A percentile compares a stretch with the other conserved stretches of the same genome.
Evolutionary conservation across 2,888 invertebrate species (phyloP).

Genomic region (Lasioglossum figueresi): DNA sequence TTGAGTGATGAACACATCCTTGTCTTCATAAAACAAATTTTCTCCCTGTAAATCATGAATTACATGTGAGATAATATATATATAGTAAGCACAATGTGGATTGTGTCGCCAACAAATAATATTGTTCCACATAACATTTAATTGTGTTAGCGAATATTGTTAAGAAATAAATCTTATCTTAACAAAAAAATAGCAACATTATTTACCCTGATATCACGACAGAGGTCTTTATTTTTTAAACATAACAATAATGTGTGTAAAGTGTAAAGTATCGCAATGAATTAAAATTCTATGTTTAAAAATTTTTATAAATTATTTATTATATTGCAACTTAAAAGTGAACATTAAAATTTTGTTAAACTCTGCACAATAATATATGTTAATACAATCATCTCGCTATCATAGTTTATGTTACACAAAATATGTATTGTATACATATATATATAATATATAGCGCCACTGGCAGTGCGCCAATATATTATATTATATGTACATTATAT

Average conservation of each 20-base stretch:
- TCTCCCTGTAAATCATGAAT: constrained; percentile 60
- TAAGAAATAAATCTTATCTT: constrained; percentile 73
- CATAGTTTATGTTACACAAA: constrained; percentile 44
- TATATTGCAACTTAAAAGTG: constrained; percentile 59
- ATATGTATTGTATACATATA: not conserved
- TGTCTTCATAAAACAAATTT: constrained; percentile 57
- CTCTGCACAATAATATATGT: constrained; percentile 69
- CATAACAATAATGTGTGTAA: not conserved
- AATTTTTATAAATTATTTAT: constrained; percentile 65
- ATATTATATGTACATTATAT: not conserved
- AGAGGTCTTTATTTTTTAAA: constrained; percentile 8
- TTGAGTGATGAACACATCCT: constrained; percentile 58
- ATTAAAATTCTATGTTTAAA: constrained; percentile 42
- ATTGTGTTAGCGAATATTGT: constrained; percentile 74
- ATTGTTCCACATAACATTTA: constrained; percentile 71
- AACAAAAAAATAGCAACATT: constrained; percentile 45
- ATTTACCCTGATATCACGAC: constrained; percentile 38
- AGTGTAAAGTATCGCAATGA: constrained; percentile 3
- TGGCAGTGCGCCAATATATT: no score
- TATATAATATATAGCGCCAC: constrained; percentile 2
- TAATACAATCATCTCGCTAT: constrained; percentile 70
- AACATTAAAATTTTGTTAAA: constrained; percentile 59
- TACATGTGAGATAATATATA: constrained; percentile 65
- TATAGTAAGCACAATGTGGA: constrained; percentile 64
- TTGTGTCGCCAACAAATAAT: constrained; percentile 62